Base-by-base conservation (phyloP, 2,888 invertebrate species). In the Margaritifera margaritifera region DNA sequence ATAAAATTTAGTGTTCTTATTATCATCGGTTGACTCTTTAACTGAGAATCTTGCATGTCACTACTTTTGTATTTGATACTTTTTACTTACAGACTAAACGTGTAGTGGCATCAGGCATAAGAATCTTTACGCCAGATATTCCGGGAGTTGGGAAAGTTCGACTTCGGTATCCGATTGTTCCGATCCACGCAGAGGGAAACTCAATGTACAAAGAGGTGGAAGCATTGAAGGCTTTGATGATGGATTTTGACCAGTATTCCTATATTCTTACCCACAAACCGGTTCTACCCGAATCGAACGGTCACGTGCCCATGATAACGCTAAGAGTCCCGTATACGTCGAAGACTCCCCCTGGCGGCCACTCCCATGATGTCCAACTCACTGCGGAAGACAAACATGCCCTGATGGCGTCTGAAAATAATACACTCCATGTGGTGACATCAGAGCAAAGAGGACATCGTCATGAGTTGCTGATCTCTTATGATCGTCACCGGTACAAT, bases 131-230 rank as follows among this genome's bases (percentile, higher is more conserved):
- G 11, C 79, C 81, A 0, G 69, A 80, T 19, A 84, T 86, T 51
- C 76, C 78, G 2, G 80, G 78, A 4, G 77, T 85, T 15, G 86
- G 86, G 3, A 71, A 71, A 11, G 51, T 85, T 11, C 74, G 86
- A 18, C 72, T 75, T 6, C 75, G 85, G 61, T 86, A 80, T 62
- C 85, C 85, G 2, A 76, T 86, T 22, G 69, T 82, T 69, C 82
- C 86, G 0, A 64, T 83, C 1, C 82, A 84, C 63, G 76, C 68
- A 18, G 86, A 85, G 55, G 84, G 85, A 24, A 77, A 74, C 57
- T 69, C 69, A 22, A 67, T 76, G 20, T 83, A 80, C 77, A 84
- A 85, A 62, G 84, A 85, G 62, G 51, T 86, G 53, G 71, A 77
- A 25, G 79, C 78, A 6, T 62, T 79, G 18, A 75, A 79, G 60